Conservation (phyloP, 2,797 vertebrate species). For the Eulemur albifrons region DNA sequence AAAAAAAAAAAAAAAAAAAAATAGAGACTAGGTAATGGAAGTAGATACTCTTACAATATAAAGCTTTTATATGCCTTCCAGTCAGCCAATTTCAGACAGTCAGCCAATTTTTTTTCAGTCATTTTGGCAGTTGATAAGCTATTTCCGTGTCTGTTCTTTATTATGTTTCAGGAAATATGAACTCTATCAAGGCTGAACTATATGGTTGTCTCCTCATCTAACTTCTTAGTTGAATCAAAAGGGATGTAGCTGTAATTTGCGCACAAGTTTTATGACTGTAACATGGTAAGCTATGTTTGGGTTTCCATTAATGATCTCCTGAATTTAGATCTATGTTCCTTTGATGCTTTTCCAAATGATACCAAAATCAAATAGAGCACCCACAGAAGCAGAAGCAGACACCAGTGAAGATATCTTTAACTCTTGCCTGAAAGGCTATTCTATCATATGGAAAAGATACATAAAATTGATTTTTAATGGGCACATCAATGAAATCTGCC, state of each 20-base stretch:
- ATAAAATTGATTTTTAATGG: constrained; percentile 18
- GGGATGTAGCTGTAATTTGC: not conserved
- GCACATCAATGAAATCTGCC: not conserved
- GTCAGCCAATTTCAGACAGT: not conserved
- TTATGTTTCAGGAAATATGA: constrained; percentile 51
- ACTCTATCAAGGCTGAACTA: constrained; percentile 31
- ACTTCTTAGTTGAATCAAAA: constrained; percentile 38
- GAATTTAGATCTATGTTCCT: constrained; percentile 34
- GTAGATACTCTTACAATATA: not conserved
- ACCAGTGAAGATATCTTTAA: not conserved
- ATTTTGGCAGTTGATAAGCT: constrained; percentile 20
- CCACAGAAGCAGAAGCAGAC: not conserved
- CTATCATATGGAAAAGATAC: not conserved
- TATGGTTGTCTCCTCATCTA: constrained; percentile 28
- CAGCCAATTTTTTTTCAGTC: not conserved
- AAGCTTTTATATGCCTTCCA: not conserved
- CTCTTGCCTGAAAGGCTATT: not conserved
- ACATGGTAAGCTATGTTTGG: not conserved
- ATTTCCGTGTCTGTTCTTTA: constrained; percentile 18
- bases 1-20: no score
- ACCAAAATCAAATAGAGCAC: constrained; percentile 11
- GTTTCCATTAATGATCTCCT: constrained; percentile 45
- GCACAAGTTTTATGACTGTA: constrained; percentile 53
- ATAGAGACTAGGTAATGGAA: not conserved
- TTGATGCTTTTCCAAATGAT: not conserved